phyloP scores from a whole-genome alignment of 92 coral and sea anemone genomes.

The Epizoanthus illoricatus region DNA sequence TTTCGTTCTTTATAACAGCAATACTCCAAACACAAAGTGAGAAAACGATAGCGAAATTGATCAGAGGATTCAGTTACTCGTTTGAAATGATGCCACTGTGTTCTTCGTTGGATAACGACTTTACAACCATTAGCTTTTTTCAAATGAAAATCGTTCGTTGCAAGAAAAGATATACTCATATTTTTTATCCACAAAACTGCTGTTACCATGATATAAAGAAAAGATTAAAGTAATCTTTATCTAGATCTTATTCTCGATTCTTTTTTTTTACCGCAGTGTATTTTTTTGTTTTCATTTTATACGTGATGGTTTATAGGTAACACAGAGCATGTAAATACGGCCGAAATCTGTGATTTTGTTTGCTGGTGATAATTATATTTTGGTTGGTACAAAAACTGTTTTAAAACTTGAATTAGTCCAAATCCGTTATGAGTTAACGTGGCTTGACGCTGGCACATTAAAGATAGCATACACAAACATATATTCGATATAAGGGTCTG shows the following conservation, averaged over 20 bases:
- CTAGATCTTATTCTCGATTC: neutral
- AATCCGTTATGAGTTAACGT: slow-evolving; percentile 21
- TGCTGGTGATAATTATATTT: slow-evolving; percentile 19
- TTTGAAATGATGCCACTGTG: slow-evolving; percentile 16
- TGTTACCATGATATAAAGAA: neutral
- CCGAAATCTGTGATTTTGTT: slow-evolving; percentile 19
- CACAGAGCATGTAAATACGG: neutral
- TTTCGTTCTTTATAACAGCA: slow-evolving; percentile 16
- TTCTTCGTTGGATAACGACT: neutral
- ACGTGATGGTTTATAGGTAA: neutral
- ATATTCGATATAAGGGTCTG: slow-evolving; percentile 14
- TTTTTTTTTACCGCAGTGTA: slow-evolving; percentile 9
- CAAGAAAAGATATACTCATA: neutral
- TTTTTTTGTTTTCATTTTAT: slow-evolving; percentile 9
- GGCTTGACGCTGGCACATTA: slow-evolving; percentile 17
- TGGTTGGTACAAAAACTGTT: slow-evolving; percentile 19
- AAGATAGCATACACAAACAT: slow-evolving; percentile 21
- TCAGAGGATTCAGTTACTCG: slow-evolving; percentile 33
- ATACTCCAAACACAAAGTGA: slow-evolving; percentile 22
- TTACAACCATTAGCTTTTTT: slow-evolving; percentile 10
- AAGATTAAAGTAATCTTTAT: slow-evolving; percentile 10
- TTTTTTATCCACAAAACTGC: slow-evolving; percentile 5
- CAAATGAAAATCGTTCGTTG: neutral
- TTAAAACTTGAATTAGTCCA: slow-evolving; percentile 30
- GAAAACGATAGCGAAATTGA: slow-evolving; percentile 33